Base-by-base conservation (phyloP, 2,797 vertebrate species). In the Dallia pectoralis region DNA sequence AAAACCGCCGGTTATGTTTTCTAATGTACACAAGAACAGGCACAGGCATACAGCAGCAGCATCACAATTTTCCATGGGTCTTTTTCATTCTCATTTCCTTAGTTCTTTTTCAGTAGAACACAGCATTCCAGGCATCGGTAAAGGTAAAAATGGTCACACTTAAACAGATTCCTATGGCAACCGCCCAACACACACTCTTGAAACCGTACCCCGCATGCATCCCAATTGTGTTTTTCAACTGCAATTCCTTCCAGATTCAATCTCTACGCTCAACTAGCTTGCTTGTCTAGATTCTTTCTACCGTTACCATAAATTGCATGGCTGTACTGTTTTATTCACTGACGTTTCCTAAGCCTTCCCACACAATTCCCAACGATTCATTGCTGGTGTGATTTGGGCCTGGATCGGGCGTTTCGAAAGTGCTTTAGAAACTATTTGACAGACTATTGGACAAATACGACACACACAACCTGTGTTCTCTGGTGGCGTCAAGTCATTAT, bases 121-220 rank as follows among this genome's bases (percentile, higher is more conserved):
- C 15, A 64, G 67, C 67, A 80, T 77, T 82, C 48, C 79, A 80
- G 75, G 80, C 61, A 69, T 16, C 72, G n/a, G n/a, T 67, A 80
- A 70, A 76, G 81, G 69, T 71, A 22, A 59, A n/a, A 61, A 75
- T 66, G 68, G 74, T 79, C 44, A 71, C 73, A 77, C 71, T 27
- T 51, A 68, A 68, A 71, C 67, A 70, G 77, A 87, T 85, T 87
- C 73, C 80, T 80, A 78, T 81, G 70, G 85, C 80, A 85, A 86
- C 79, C 76, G 78, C 74, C 64, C 11, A 76, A 70, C 64, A 74
- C 73, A 53, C 47, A 63, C 64, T 73, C 49, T 70, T 70, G 67
- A 61, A 83, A 74, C 72, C 70, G 73, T 22, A 78, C 61, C 65
- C 30, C 71, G 3, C 12, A 15, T 32, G 48, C 70, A 36, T 53